Percentiles rank a stretch among this genome's conserved stretches.
phyloP scores from a whole-genome alignment of 1,140 invertebrate genomes.

The Spodoptera frugiperda region DNA sequence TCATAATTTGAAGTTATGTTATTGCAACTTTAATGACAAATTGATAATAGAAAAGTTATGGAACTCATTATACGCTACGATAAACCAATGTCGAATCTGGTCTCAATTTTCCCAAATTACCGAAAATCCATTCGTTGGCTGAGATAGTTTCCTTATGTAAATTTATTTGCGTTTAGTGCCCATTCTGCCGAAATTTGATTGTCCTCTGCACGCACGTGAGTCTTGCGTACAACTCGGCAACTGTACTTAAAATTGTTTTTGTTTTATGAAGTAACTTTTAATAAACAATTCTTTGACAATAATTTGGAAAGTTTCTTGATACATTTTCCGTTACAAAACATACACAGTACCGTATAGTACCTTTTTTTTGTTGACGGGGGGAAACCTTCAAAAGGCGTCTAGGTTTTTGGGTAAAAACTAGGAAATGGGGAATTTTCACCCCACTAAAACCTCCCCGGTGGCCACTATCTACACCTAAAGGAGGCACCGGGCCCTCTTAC shows the following conservation, averaged over 20 bases:
- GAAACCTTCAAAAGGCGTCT: too few species aligned
- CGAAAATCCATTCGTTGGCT: background rate
- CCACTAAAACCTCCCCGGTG: too few species aligned
- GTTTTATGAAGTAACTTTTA: constrained; percentile 10
- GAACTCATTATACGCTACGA: background rate
- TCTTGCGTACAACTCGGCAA: constrained; percentile 16
- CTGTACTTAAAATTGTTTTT: constrained; percentile 8
- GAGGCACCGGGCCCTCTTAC: too few species aligned
- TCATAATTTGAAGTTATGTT: background rate
- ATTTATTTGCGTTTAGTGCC: constrained; percentile 36
- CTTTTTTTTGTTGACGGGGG: too few species aligned
- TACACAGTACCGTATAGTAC: too few species aligned
- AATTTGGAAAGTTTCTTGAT: constrained; percentile 15
- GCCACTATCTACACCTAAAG: too few species aligned
- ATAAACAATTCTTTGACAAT: background rate
- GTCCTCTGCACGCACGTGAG: constrained; percentile 33
- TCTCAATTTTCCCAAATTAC: constrained; percentile 27
- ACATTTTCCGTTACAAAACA: background rate
- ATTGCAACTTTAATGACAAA: background rate
- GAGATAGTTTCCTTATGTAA: constrained; percentile 35
- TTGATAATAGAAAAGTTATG: constrained; percentile 6
- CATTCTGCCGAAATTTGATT: constrained; percentile 40
- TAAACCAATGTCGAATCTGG: background rate
- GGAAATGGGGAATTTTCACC: too few species aligned
- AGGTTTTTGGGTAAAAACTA: too few species aligned